Evolutionary conservation across 2,797 vertebrate genomes (phyloP), one percentile per base, ranked within the genome.

Genomic region (Rhinogobio ventralis): DNA sequence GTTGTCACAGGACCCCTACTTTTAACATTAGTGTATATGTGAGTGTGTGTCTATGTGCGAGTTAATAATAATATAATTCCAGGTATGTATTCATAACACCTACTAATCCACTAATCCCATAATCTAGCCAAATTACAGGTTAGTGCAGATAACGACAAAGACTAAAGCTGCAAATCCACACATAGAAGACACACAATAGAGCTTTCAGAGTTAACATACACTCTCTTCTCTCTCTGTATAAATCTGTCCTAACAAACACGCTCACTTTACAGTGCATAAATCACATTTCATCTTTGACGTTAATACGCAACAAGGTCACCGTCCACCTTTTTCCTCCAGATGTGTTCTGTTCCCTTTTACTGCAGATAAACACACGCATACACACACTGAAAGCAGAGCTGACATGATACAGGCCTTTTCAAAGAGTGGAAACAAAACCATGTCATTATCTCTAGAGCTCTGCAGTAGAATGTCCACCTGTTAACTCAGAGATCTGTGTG

Each of bases 301-400:
- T 74, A 81, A 79, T 36, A 82, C 28, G 20, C 80, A 79, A 81
- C 74, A 49, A 79, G 87, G 86, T 89, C 85, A 88, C 78, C 20
- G 75, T 81, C 77, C 88, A 88, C 84, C 83, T 89, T 89, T 88
- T 90, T 83, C 86, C 85, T 87, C 82, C 73, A 86, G 57, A 87
- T 85, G 82, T 62, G 83, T 46, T 51, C 23, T 71, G 55, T 66
- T 42, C 79, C 66, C 19, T 71, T 84, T 66, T 45, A 82, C 60
- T 28, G 55, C 36, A 25, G 49, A 33, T 66, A 77, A 67, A 71
- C 55, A 77, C 72, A 62, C 57, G 49, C 60, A 86, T 25, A 66
- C 66, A 67, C 71, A 46, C 13, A 80, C 57, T 42, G 30, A 81
- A 53, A 46, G 46, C 39, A 28, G 33, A 77, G 64, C 78, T 49